Conservation (phyloP, 1,140 invertebrate species). For the Pseudomyrmex flavicornis region DNA sequence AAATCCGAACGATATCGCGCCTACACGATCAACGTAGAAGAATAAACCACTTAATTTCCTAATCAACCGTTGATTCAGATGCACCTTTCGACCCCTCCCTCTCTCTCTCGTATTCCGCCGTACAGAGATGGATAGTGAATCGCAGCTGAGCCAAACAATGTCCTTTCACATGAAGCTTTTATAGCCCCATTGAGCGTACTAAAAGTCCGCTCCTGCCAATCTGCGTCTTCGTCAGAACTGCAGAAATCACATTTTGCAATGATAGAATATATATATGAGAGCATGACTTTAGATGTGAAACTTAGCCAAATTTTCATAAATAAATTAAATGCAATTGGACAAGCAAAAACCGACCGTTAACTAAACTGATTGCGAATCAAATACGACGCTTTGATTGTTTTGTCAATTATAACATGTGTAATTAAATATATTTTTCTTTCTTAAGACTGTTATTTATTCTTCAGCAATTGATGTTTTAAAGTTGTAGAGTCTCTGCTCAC, state of each 20-base stretch:
- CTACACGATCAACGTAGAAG: slow-evolving; percentile 74
- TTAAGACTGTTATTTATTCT: too few relatives aligned
- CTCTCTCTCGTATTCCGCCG: slow-evolving; percentile 37
- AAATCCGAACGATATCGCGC: slow-evolving; percentile 72
- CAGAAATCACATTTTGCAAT: not conserved
- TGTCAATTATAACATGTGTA: too few relatives aligned
- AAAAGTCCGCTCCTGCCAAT: slow-evolving; percentile 65
- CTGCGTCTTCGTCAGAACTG: slow-evolving; percentile 44
- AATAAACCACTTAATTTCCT: slow-evolving; percentile 84
- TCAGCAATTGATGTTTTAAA: too few relatives aligned
- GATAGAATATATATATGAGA: too few relatives aligned
- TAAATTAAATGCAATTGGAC: too few relatives aligned
- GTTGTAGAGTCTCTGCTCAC: too few relatives aligned
- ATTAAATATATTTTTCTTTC: too few relatives aligned
- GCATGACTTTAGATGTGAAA: too few relatives aligned
- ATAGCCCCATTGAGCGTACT: slow-evolving; percentile 78
- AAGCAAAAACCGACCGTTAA: too few relatives aligned
- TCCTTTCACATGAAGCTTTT: slow-evolving; percentile 85
- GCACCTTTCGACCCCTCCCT: slow-evolving; percentile 81
- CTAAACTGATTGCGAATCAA: too few relatives aligned
- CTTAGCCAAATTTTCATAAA: too few relatives aligned
- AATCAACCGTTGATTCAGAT: slow-evolving; percentile 85
- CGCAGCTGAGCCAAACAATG: slow-evolving; percentile 85
- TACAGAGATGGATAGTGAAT: slow-evolving; percentile 68
- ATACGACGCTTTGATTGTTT: too few relatives aligned